Evolutionary conservation across 2,888 invertebrate genomes (phyloP), one percentile per base, ranked within the genome.

Genomic region (Alviniconcha strummeri): DNA sequence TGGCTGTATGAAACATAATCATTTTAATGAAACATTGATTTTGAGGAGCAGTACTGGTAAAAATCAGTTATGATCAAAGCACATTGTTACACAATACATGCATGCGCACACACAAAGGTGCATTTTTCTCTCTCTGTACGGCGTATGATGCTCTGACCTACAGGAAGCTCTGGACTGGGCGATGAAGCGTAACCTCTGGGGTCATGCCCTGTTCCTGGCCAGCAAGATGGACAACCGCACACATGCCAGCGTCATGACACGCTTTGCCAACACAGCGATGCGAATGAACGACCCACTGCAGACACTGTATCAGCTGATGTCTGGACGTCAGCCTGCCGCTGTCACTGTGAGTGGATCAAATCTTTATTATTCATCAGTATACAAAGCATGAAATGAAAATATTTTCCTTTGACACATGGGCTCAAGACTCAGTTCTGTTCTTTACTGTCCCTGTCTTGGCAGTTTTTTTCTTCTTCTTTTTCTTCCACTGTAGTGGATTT

Each of bases 221-320:
- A 96, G 96, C 87, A 97, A 97, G 95, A 95, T 97, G 94, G 97
- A 97, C 94, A 96, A 96, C 88, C 96, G 97, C 88, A 96, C 96
- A 15, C 96, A 98, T 91, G 97, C 97, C 3, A 96, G 96, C 89
- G 97, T 98, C 15, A 96, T 97, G 95, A 96, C 97, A 92, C 91
- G 98, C 92, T 98, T 98, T 94, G 96, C 98, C 83, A 96, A 96
- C 92, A 89, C 89, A 67, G 96, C 97, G 85, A 95, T 98, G 93
- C 95, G 96, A 17, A 95, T 96, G 92, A 96, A 96, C 92, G 98
- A 98, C 95, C 98, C 98, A 52, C 94, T 98, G 88, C 98, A 98
- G 95, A 98, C 98, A 76, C 95, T 98, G n/a, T 98, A 98, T 94
- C 97, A 98, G 93, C 95, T 97, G 90, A 96, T 98, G 94, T 97